These are phyloP conservation scores for Scaptomyza montana DNA, from an alignment of 1,140 invertebrate species.

Conservation along the genomic window DNA sequence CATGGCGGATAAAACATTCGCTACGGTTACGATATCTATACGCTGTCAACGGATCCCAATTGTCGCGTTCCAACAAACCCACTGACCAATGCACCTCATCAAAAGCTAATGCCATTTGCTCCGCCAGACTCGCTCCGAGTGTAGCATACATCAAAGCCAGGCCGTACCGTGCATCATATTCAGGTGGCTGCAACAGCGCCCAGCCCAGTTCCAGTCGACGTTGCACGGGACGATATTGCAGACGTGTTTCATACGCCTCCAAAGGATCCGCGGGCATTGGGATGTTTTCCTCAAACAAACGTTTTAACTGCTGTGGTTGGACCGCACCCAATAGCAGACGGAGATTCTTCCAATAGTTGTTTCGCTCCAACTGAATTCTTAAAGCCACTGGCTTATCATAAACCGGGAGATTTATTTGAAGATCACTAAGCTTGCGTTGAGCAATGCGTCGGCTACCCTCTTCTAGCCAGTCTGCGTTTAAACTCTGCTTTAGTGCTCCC, in stretches of 20 bases:
- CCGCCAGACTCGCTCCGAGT: slow-evolving; percentile 96
- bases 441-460: slow-evolving; percentile 62
- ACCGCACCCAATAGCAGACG: slow-evolving; percentile 42
- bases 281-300: slow-evolving; percentile 44
- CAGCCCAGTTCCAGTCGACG: slow-evolving; percentile 98
- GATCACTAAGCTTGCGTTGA: slow-evolving; percentile 50
- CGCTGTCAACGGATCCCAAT: slow-evolving; percentile 98
- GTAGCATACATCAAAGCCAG: slow-evolving; percentile 96
- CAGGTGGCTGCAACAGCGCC: slow-evolving; percentile 96
- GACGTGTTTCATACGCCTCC: slow-evolving; percentile 61
- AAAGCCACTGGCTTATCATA: slow-evolving; percentile 45
- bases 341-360: slow-evolving; percentile 74
- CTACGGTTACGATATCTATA: slow-evolving; percentile 93
- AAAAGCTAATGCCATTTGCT: slow-evolving; percentile 96
- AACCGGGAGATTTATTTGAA: slow-evolving; percentile 41
- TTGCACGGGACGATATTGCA: slow-evolving; percentile 89
- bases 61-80: slow-evolving; percentile 85
- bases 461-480: slow-evolving; percentile 61
- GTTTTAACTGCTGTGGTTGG: slow-evolving; percentile 47
- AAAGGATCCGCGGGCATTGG: slow-evolving; percentile 51
- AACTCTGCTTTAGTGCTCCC: slow-evolving; percentile 51
- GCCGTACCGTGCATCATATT: slow-evolving; percentile 94
- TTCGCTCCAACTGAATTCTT: slow-evolving; percentile 53
- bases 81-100: slow-evolving; percentile 98
- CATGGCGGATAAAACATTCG: slow-evolving; percentile 96